Evolutionary conservation across 2,113 vertebrate species (phyloP).

Genomic region (Etheostoma cragini): DNA sequence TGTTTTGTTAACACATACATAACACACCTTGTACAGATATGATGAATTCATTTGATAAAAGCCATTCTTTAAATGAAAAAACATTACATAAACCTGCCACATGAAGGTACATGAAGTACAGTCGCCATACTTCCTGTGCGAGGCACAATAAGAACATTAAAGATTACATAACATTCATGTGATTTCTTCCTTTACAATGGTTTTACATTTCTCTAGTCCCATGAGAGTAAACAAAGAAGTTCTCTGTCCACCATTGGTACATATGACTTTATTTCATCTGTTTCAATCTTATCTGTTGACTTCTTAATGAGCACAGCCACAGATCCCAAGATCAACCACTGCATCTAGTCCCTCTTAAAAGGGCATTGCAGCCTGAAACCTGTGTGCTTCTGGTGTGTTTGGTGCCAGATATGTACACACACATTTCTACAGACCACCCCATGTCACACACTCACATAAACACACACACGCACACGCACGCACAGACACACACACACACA

Average conservation of each 20-base stretch:
- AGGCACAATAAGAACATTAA: not conserved
- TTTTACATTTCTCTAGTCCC: constrained; percentile 4
- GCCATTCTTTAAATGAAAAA: too few relatives aligned
- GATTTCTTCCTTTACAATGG: not conserved
- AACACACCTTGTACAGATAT: too few relatives aligned
- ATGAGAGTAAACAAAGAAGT: constrained; percentile 5
- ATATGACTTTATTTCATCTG: constrained; percentile 24
- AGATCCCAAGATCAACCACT: constrained; percentile 55
- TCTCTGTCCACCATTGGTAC: not conserved
- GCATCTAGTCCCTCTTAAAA: constrained; percentile 56
- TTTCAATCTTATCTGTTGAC: constrained; percentile 36
- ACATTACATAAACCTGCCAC: too few relatives aligned
- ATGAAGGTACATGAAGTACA: too few relatives aligned
- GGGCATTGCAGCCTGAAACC: constrained; percentile 38
- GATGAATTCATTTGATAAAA: too few relatives aligned
- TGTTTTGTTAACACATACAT: too few relatives aligned
- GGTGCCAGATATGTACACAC: constrained; percentile 35
- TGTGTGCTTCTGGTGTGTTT: constrained; percentile 25
- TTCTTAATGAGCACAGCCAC: constrained; percentile 50
- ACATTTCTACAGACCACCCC: constrained; percentile 10
- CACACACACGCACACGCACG: not conserved
- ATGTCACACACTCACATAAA: not conserved
- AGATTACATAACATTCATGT: constrained; percentile 10
- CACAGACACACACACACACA: not conserved
- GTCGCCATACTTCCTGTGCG: not conserved